Conservation (phyloP, 2,888 invertebrate species). For the Eupithecia dodoneata region DNA sequence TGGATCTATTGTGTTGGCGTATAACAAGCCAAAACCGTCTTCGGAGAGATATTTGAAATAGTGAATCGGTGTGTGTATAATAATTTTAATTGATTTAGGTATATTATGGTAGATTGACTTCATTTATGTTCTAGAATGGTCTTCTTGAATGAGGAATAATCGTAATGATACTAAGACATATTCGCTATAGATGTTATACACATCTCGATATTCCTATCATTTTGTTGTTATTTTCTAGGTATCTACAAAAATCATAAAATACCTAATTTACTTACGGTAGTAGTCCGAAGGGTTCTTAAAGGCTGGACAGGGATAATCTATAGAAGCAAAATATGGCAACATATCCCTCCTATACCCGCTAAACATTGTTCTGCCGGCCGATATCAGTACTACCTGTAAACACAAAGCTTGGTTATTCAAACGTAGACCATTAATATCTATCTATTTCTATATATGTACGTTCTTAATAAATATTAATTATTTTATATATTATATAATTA, state of each 20-base stretch:
- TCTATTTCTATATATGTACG: too few species aligned
- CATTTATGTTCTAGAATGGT: too few species aligned
- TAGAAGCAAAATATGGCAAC: slow-evolving; percentile 95
- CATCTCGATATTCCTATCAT: too few species aligned
- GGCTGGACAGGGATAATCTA: slow-evolving; percentile 97
- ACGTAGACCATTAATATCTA: background rate
- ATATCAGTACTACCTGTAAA: slow-evolving; percentile 88
- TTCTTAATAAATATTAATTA: too few species aligned
- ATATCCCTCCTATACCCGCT: slow-evolving; percentile 95
- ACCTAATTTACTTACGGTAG: slow-evolving; percentile 87
- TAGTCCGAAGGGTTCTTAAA: slow-evolving; percentile 99
- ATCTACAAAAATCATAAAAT: background rate
- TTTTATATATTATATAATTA: too few species aligned
- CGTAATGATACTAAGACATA: background rate
- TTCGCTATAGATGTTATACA: background rate
- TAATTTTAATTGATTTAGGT: too few species aligned
- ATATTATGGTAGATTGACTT: too few species aligned
- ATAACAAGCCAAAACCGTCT: background rate
- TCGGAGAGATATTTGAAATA: background rate
- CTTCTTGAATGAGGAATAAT: background rate
- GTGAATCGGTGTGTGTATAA: too few species aligned
- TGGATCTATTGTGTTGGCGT: background rate
- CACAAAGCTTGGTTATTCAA: slow-evolving; percentile 1
- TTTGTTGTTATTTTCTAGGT: too few species aligned
- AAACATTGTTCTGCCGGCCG: slow-evolving; percentile 96